phyloP scores from a whole-genome alignment of 2,113 vertebrate species.

The Eurystomus gularis region DNA sequence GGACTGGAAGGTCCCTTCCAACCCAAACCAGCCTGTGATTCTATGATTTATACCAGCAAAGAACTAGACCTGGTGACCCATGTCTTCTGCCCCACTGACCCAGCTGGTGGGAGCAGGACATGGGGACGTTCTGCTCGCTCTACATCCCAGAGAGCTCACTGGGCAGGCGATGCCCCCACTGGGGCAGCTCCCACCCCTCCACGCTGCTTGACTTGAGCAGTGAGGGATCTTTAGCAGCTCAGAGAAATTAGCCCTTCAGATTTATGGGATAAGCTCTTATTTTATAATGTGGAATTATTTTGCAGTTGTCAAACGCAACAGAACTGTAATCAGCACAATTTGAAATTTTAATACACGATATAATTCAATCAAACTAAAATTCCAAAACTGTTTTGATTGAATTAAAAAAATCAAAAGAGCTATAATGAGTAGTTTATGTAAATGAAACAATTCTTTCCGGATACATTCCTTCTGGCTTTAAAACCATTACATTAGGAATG shows the following conservation, averaged over 20 bases:
- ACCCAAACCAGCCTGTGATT: not conserved
- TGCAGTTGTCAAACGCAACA: constrained; percentile 36
- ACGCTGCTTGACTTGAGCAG: not conserved
- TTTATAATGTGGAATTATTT: not conserved
- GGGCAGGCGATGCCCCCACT: not conserved
- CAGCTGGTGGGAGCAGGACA: not conserved
- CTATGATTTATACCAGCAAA: not conserved
- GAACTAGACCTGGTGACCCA: not conserved
- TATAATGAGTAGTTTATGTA: constrained; percentile 54
- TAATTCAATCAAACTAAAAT: constrained; percentile 50
- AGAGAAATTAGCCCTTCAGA: not conserved
- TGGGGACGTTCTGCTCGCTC: not conserved
- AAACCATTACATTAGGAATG: constrained; percentile 51
- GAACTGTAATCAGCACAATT: constrained; percentile 33
- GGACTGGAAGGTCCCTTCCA: not conserved
- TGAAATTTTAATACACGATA: constrained; percentile 14
- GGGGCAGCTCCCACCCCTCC: not conserved
- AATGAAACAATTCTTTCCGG: constrained; percentile 46
- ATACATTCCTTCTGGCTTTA: constrained; percentile 62
- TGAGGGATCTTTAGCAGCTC: not conserved
- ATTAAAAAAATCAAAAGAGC: constrained; percentile 40
- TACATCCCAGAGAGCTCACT: not conserved
- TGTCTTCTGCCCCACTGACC: not conserved
- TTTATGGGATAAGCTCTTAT: not conserved
- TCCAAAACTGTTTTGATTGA: constrained; percentile 13